phyloP scores from a whole-genome alignment of 2,888 invertebrate genomes.

The Chrysina gloriosa region DNA sequence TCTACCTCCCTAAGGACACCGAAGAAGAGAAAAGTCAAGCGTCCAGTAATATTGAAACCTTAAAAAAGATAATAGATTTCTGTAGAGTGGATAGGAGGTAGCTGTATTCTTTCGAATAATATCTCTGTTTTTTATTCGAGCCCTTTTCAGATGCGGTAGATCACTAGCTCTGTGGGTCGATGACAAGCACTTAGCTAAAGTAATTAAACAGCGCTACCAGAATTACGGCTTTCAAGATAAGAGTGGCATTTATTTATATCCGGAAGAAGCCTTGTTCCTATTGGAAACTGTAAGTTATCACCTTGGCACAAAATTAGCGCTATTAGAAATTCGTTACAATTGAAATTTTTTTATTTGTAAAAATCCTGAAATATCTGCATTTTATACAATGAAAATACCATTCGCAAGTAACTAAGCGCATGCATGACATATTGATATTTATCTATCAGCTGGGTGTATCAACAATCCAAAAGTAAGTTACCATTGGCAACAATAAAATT shows the following conservation, averaged over 20 bases:
- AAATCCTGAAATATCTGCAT: too few relatives aligned
- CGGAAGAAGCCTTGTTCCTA: constrained; percentile 75
- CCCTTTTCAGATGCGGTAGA: constrained; percentile 56
- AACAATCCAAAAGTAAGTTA: too few relatives aligned
- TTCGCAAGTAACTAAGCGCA: too few relatives aligned
- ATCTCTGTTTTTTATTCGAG: too few relatives aligned
- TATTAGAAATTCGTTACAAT: too few relatives aligned
- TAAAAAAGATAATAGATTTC: constrained; percentile 50
- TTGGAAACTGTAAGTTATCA: constrained; percentile 77
- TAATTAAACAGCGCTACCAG: constrained; percentile 53
- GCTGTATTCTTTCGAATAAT: constrained; percentile 10
- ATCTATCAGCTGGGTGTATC: too few relatives aligned
- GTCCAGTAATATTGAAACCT: constrained; percentile 48
- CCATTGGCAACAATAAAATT: too few relatives aligned
- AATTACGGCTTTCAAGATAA: constrained; percentile 59
- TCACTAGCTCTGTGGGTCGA: constrained; percentile 57
- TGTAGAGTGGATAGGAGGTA: constrained; percentile 58
- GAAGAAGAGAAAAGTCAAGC: constrained; percentile 45
- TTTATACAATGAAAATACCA: too few relatives aligned
- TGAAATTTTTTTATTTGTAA: constrained; percentile 56
- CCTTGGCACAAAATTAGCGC: too few relatives aligned
- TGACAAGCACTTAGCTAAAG: constrained; percentile 51
- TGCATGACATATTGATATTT: too few relatives aligned
- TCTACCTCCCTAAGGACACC: constrained; percentile 50
- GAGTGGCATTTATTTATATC: constrained; percentile 64